Evolutionary conservation across 1,140 invertebrate genomes (phyloP).

Genomic region (Araneus ventricosus): DNA sequence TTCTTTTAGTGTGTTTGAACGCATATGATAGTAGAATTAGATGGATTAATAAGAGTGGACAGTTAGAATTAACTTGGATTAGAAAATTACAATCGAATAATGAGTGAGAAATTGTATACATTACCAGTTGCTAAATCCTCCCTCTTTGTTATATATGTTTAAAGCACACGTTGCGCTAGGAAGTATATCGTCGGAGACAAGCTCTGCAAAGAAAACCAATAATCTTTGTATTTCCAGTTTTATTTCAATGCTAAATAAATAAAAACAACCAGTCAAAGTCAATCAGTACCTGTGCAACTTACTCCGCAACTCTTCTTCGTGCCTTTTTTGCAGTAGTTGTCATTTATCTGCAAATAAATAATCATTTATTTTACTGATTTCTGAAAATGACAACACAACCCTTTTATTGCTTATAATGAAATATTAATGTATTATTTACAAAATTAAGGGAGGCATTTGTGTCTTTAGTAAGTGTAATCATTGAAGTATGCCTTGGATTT

Average conservation of each 20-base stretch:
- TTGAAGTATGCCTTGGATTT: too few species aligned
- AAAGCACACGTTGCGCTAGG: constrained; percentile 45
- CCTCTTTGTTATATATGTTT: constrained; percentile 19
- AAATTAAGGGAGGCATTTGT: too few species aligned
- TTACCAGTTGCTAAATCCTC: constrained; percentile 51
- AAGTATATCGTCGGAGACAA: constrained; percentile 26
- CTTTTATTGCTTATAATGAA: too few species aligned
- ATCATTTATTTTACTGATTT: not conserved
- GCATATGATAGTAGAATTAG: too few species aligned
- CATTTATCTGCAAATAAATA: constrained; percentile 36
- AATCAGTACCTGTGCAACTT: constrained; percentile 52
- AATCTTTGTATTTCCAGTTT: not conserved
- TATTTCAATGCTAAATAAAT: not conserved
- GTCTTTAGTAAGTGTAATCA: too few species aligned
- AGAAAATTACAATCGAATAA: too few species aligned
- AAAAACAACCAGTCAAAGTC: not conserved
- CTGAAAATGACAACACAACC: not conserved
- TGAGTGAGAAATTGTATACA: not conserved
- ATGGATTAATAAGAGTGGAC: too few species aligned
- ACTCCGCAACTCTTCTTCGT: constrained; percentile 52
- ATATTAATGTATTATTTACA: too few species aligned
- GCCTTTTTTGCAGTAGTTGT: constrained; percentile 62
- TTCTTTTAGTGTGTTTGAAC: too few species aligned
- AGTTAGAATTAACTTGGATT: too few species aligned
- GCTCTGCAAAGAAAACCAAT: constrained; percentile 3